Base-by-base conservation (phyloP, 2,797 vertebrate species). In the Erithacus rubecula region DNA sequence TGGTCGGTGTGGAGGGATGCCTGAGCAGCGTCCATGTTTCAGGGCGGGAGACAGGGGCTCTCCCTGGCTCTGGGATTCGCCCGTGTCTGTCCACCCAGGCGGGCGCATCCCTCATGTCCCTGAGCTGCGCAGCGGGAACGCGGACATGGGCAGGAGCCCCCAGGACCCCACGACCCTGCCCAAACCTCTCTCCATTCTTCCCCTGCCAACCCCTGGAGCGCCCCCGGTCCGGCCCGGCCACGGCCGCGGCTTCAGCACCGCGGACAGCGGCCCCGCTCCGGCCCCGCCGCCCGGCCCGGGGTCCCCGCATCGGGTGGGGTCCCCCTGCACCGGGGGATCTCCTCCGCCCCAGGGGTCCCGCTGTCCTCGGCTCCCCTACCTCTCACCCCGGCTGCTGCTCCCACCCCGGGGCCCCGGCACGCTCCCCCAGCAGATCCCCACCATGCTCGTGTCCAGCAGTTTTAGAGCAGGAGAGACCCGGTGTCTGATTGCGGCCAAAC, bases 1-100 rank as follows among this genome's bases (percentile, higher is more conserved):
- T 99, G 99, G 99, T 99, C 99, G 1, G 96, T 99, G 90, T 99
- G 99, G 99, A 98, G 98, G 94, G 98, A 98, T 0, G 98, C 98
- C 92, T 98, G 93, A 98, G 83, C 4, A 1, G 12, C 2, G 4
- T 19, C 26, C 5, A 1, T n/a, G 18, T 9, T 6, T 8, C 7
- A 11, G 41, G 32, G 22, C 1, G 1, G 36, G 41, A 20, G 11
- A 16, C 1, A 12, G 32, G 49, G 16, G 24, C 6, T 34, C 37
- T 64, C 27, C 24, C 17, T 7, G 11, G 34, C 62, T 36, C 47
- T 18, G 43, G 13, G 34, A 19, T 21, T 18, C 18, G 0, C 59
- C 4, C 12, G 30, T 10, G 41, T n/a, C 24, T n/a, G n/a, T 34
- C 11, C 29, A 27, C 23, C 36, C 36, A 7, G 60, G 20, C 8